Percentiles rank a stretch among this genome's conserved stretches.
Conservation (phyloP, 2,797 vertebrate species). For the Hemibagrus guttatus region DNA sequence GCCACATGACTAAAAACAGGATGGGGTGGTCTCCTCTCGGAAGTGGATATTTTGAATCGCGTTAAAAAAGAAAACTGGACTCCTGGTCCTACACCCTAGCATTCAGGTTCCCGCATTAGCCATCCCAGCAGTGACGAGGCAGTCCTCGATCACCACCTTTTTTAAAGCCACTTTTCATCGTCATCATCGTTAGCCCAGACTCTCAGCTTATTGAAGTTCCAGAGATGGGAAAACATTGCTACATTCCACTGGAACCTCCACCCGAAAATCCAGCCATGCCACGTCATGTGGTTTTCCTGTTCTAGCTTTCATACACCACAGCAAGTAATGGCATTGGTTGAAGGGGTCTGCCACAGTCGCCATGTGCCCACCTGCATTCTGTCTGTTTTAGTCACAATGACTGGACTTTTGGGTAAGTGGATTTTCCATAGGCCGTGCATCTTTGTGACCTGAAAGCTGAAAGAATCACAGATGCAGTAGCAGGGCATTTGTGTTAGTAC, state of each 20-base stretch:
- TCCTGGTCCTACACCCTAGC: neutral
- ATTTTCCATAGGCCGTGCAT: conserved; percentile 18
- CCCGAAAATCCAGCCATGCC: conserved; percentile 28
- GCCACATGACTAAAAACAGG: neutral
- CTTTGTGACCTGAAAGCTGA: neutral
- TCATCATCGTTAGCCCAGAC: conserved; percentile 7
- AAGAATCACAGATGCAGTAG: neutral
- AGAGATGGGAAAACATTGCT: conserved; percentile 55
- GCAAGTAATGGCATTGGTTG: conserved; percentile 16
- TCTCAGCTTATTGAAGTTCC: conserved; percentile 22
- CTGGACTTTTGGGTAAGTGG: conserved; percentile 4
- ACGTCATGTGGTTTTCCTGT: conserved; percentile 43
- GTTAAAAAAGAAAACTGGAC: neutral
- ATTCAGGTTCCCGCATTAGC: neutral
- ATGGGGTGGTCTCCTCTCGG: conserved; percentile 19
- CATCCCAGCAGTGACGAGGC: conserved; percentile 5
- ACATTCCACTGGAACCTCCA: conserved; percentile 47
- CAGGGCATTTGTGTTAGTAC: neutral
- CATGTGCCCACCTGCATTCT: conserved; percentile 36
- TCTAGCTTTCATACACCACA: conserved; percentile 18
- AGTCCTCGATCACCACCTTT: neutral
- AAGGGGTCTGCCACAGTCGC: conserved; percentile 35
- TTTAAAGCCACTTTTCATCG: conserved; percentile 23
- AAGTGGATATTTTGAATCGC: neutral
- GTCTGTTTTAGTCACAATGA: conserved; percentile 38